Base-by-base conservation (phyloP, 64 coral and sea anemone species). In the Cladopsammia gracilis region DNA sequence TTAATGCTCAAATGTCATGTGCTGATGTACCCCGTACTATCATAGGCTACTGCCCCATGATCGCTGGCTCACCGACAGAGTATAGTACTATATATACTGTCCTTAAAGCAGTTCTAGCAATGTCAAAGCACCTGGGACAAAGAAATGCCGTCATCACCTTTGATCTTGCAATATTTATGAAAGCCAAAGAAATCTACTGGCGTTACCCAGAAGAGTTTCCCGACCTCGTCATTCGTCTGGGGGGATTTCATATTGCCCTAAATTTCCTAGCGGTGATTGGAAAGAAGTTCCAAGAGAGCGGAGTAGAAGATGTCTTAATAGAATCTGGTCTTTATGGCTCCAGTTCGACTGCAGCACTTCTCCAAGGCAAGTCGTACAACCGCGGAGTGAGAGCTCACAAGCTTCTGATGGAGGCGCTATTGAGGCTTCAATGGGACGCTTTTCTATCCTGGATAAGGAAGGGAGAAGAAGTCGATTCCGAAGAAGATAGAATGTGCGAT, bases 131-230 rank as follows among this genome's bases (percentile, higher is more conserved):
- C 26, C 42, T 75, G 3, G 3, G 25, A 11, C 73, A 75, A 23
- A 75, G 4, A 6, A 75, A 8, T 46, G 46, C 47, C 6, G 78
- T 82, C 4, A 66, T 62, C 45, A 83, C 79, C 10, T 83, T 83
- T 83, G 54, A 83, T 48, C 79, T 53, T 83, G 79, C 79, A 18
- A 83, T 83, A 2, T 86, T 49, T 82, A 12, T 53, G 10, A 89
- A 90, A 58, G 88, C 88, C 4, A 78, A 79, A 22, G 72, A 90
- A 66, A 48, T 89, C 51, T 51, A 89, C 15, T 89, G 73, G 72
- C 6, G 71, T 24, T 19, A 64, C 6, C 72, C 72, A 70, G 87
- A 64, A 46, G 72, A 89, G 50, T 77, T 89, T 47, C 13, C 19
- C 3, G 59, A 89, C 60, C 44, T 70, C 20, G 48, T 79, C 4